A percentile compares a stretch with the other conserved stretches of the same genome.
Evolutionary conservation across 2,113 vertebrate genomes (phyloP).

Genomic region (Xiphophorus couchianus): DNA sequence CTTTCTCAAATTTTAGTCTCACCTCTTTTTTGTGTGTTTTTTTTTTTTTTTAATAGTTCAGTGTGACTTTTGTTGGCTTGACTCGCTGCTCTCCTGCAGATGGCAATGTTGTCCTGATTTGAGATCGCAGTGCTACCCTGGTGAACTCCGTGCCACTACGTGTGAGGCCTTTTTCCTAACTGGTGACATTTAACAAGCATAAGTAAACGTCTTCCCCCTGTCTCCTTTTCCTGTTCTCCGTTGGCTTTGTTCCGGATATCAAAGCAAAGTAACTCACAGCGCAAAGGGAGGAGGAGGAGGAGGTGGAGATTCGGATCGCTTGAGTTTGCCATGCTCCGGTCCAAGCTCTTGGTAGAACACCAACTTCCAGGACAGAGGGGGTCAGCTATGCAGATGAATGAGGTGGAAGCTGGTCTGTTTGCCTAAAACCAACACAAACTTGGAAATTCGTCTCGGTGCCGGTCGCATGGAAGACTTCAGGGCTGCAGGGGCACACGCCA

Average conservation of each 20-base stretch:
- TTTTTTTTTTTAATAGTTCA: constrained; percentile 10
- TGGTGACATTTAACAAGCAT: constrained; percentile 66
- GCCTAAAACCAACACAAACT: constrained; percentile 74
- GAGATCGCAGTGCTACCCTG: background rate
- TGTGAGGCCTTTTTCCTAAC: constrained; percentile 66
- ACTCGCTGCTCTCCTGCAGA: constrained; percentile 70
- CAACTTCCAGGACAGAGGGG: constrained; percentile 40
- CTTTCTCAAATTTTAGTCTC: background rate
- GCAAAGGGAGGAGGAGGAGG: constrained; percentile 16
- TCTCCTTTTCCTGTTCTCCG: constrained; percentile 35
- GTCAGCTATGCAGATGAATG: constrained; percentile 71
- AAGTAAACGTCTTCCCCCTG: constrained; percentile 53
- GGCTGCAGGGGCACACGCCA: constrained; percentile 59
- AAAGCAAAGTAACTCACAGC: constrained; percentile 43
- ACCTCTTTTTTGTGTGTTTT: background rate
- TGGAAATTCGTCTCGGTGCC: constrained; percentile 68
- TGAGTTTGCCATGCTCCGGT: constrained; percentile 11
- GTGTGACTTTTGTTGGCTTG: background rate
- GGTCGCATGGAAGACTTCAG: constrained; percentile 67
- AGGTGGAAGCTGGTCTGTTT: constrained; percentile 75
- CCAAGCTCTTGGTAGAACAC: constrained; percentile 32
- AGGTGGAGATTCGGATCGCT: constrained; percentile 27
- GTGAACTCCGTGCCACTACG: constrained; percentile 4
- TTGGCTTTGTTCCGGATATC: constrained; percentile 40
- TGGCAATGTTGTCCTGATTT: constrained; percentile 75